These are phyloP conservation scores for Ophthalmolycus amberensis DNA, from an alignment of 2,113 vertebrate species.

Conservation along the genomic window DNA sequence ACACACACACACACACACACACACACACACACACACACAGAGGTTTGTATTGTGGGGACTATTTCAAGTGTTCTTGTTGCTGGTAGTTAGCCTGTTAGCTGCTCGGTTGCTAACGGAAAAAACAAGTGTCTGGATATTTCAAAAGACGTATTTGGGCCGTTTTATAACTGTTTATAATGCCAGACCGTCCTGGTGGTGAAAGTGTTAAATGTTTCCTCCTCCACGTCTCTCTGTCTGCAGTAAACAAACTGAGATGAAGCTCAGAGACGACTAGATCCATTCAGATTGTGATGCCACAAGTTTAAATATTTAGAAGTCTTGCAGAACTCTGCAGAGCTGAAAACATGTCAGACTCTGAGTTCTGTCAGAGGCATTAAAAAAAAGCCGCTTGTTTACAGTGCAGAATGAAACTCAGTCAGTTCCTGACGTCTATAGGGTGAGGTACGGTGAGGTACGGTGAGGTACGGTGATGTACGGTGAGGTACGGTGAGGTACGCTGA, in stretches of 20 bases:
- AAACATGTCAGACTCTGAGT: background rate
- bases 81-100: background rate
- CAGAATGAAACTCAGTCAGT: background rate
- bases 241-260: background rate
- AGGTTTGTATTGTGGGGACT: slow-evolving; percentile 2
- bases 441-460: too few relatives aligned
- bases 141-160: background rate
- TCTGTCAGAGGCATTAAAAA: background rate
- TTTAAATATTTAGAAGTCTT: background rate
- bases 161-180: too few relatives aligned
- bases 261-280: background rate
- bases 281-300: background rate
- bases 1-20: slow-evolving; percentile 11
- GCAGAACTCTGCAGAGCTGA: background rate
- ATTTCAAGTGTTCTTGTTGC: background rate
- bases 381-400: slow-evolving; percentile 9
- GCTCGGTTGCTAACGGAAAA: background rate
- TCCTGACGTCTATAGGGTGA: background rate
- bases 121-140: background rate
- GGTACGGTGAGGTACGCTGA: too few relatives aligned
- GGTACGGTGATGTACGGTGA: too few relatives aligned
- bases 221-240: too few relatives aligned
- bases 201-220: background rate
- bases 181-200: background rate
- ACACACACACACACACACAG: too few relatives aligned